Base-by-base conservation (phyloP, 2,888 invertebrate genomes). In the Melipona beecheii region DNA sequence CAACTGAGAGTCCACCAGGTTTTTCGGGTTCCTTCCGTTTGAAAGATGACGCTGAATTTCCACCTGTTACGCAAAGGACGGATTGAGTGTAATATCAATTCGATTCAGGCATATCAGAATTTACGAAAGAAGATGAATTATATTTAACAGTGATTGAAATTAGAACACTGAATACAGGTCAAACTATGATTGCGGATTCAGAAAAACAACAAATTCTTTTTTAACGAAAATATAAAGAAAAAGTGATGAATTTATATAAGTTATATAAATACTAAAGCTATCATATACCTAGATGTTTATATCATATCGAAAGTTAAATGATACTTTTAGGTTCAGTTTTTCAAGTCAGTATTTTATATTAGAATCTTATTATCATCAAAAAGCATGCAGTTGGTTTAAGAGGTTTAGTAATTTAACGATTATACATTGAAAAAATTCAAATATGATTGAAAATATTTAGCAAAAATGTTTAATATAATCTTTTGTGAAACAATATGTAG, bases 41-140 rank as follows among this genome's bases (percentile, higher is more conserved):
- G 94, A 97, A 97, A 93, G 97, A 98, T 95, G 97, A 97, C 89
- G 95, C 96, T 88, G 98, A 98, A 95, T 98, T 98, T 95, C 98
- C 98, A 90, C 98, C 98, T 86, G 97, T 98, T 92, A 96, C 96
- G 78, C 96, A 96, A 92, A 95, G 95, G 90, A 95, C 95, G 85
- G 96, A 96, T 93, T 95, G 95, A 89, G 77, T 83, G 68, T 85
- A 80, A 75, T 15, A 77, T 43, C 9, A 43, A 43, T 36, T 36
- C 36, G 1, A 74, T 74, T 73, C 73, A 87, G 80, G 89, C 92
- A 91, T 92, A 91, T 92, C 91, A 90, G 86, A 77, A 84, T 78
- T 71, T 84, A 69, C 62, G 13, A 69, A 68, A 76, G 54, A 68
- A 76, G 50, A 68, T 62, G 27, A 78, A 78, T 79, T 52, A 60